Conservation (phyloP, 2,797 vertebrate species). For the Amniataba percoides region DNA sequence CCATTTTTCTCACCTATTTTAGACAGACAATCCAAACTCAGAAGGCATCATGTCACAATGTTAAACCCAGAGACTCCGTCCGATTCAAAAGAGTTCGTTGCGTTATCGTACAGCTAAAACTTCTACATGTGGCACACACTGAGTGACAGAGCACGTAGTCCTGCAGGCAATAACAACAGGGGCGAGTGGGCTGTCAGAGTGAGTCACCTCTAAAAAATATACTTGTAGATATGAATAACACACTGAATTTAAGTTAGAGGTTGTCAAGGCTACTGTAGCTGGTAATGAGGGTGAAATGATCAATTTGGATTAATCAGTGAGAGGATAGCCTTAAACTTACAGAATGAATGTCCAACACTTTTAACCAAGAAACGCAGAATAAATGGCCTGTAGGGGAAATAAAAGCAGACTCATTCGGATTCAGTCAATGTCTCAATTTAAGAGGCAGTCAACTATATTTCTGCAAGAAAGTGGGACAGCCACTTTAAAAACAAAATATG, state of each 20-base stretch:
- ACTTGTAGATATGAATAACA: constrained; percentile 11
- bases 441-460: neutral
- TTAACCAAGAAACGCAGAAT: neutral
- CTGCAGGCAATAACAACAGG: constrained; percentile 6
- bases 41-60: no score
- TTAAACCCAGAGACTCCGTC: neutral
- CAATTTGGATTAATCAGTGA: no score
- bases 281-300: no score
- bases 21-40: no score
- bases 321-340: no score
- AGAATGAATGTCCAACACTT: neutral
- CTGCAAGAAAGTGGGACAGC: neutral
- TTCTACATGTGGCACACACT: neutral
- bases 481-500: neutral
- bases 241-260: neutral
- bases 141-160: neutral
- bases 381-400: neutral
- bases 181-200: constrained; percentile 5
- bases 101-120: neutral
- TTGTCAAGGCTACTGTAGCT: constrained; percentile 10
- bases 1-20: no score
- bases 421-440: neutral
- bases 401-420: neutral
- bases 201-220: constrained; percentile 7
- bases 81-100: neutral